A percentile compares a stretch with the other conserved stretches of the same genome.
Evolutionary conservation across 2,797 vertebrate species (phyloP).

Genomic region (Mus minutoides): DNA sequence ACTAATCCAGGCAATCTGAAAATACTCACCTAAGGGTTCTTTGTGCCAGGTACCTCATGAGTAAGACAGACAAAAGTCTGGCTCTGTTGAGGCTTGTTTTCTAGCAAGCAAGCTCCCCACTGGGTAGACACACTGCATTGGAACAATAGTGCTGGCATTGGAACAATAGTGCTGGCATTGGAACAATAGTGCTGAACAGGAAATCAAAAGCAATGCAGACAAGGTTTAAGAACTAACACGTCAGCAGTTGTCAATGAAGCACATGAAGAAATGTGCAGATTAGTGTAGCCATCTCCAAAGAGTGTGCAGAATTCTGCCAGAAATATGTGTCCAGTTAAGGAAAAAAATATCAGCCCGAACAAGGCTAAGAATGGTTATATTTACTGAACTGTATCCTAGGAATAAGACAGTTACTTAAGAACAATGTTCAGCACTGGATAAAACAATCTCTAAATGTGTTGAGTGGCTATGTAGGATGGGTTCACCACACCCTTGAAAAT

Average conservation of each 20-base stretch:
- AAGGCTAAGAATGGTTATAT: background rate
- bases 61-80: background rate
- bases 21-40: background rate
- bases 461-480: background rate
- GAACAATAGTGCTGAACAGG: background rate
- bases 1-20: background rate
- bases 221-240: background rate
- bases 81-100: background rate
- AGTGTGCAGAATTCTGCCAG: background rate
- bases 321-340: background rate
- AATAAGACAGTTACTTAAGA: conserved; percentile 34
- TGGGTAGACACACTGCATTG: background rate
- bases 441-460: conserved; percentile 49
- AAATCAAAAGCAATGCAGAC: conserved; percentile 30
- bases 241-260: background rate
- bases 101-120: background rate
- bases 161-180: too few relatives aligned
- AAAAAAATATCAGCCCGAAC: background rate
- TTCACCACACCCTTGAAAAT: conserved; percentile 34
- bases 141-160: background rate
- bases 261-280: background rate
- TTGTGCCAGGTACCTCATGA: background rate
- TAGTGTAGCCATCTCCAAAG: background rate
- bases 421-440: background rate
- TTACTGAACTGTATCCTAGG: conserved; percentile 2